These are phyloP conservation scores for Helogale parvula DNA, from an alignment of 2,113 vertebrate species.

Conservation along the genomic window DNA sequence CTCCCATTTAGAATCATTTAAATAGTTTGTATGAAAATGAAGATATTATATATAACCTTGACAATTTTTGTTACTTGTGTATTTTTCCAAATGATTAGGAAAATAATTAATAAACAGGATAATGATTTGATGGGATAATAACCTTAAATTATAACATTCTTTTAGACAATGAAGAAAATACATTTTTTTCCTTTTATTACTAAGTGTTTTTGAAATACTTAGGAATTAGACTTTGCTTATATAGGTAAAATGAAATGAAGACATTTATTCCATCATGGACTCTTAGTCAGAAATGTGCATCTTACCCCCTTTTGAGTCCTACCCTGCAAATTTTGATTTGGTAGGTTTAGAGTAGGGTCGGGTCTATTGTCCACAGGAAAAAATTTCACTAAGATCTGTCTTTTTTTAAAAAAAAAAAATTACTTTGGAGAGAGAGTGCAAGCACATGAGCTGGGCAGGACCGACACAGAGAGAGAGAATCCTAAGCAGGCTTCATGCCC, in stretches of 20 bases:
- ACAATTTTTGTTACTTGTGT: neutral
- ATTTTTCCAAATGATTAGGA: neutral
- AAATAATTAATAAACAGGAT: neutral
- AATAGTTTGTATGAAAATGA: neutral
- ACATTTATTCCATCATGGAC: neutral
- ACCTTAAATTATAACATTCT: neutral
- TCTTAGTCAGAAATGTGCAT: neutral
- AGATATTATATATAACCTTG: neutral
- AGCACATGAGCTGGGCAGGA: no score
- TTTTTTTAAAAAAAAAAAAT: neutral
- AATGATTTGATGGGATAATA: neutral
- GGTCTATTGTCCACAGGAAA: neutral
- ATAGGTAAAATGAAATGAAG: neutral
- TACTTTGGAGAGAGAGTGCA: no score
- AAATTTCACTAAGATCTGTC: neutral
- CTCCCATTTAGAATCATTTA: neutral
- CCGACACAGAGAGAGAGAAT: no score
- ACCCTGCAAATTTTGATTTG: neutral
- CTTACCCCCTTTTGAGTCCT: neutral
- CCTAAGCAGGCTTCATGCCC: no score
- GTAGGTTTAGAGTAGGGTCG: neutral
- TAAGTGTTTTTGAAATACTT: neutral
- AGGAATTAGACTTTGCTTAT: neutral
- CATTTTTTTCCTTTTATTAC: neutral
- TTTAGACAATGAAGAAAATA: neutral